A percentile compares a stretch with the other conserved stretches of the same genome.
phyloP scores from a whole-genome alignment of 37 sponge, comb jelly and placozoan genomes.

The Beroe forskalii region DNA sequence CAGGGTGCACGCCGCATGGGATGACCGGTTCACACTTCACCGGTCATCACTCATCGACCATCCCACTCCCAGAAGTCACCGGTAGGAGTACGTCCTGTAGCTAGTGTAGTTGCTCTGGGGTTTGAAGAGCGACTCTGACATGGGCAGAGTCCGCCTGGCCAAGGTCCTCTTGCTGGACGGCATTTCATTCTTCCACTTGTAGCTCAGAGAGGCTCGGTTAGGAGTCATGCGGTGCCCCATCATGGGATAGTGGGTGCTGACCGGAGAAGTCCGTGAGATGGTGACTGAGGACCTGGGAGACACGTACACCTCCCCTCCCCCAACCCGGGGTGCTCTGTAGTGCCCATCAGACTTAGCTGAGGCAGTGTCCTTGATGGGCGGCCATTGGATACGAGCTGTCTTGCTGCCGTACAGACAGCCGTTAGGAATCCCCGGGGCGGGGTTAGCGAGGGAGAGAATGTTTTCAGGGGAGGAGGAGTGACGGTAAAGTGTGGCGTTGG shows the following conservation, averaged over 20 bases:
- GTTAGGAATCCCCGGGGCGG: not conserved
- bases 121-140: not conserved
- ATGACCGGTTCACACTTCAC: no score
- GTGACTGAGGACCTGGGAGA: no score
- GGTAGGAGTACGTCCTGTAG: slow-evolving; percentile 17
- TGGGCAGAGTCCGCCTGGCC: not conserved
- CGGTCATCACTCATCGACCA: no score
- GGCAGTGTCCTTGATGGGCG: not conserved
- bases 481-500: not conserved
- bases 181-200: not conserved
- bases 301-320: no score
- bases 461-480: not conserved
- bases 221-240: not conserved
- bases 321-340: no score
- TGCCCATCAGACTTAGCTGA: not conserved
- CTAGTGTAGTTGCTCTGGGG: not conserved
- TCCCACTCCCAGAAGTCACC: not conserved
- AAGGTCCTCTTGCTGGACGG: not conserved
- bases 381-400: slow-evolving; percentile 11
- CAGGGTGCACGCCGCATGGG: no score
- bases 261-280: not conserved
- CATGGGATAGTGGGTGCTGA: not conserved
- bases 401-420: not conserved
- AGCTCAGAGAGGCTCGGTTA: slow-evolving; percentile 3
- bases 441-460: slow-evolving; percentile 10